Percentiles rank a stretch among this genome's conserved stretches.
phyloP scores from a whole-genome alignment of 2,888 invertebrate genomes.

The Agonopterix alstromeriana region DNA sequence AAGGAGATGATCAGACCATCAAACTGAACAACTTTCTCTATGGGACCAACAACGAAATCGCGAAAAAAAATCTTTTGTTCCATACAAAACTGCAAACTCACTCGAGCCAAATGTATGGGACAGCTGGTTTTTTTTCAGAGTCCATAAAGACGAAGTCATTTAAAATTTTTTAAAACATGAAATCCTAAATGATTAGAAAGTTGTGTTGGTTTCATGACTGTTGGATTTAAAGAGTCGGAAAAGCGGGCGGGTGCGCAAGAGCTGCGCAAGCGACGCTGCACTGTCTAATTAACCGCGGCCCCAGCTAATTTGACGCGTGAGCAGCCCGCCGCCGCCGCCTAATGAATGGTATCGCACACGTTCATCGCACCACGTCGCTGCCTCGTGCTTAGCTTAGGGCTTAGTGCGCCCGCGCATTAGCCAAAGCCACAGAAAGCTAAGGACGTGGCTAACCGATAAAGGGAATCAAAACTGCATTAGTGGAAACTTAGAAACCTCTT shows the following conservation, averaged over 20 bases:
- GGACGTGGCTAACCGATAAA: conserved; percentile 42
- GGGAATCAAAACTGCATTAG: conserved; percentile 32
- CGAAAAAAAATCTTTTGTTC: no score
- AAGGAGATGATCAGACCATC: no score
- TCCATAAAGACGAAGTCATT: no score
- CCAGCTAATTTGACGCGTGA: conserved; percentile 71
- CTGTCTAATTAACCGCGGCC: conserved; percentile 67
- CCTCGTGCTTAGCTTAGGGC: conserved; percentile 28
- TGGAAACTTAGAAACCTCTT: neutral
- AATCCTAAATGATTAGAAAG: neutral
- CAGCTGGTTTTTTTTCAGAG: no score
- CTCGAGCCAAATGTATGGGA: no score
- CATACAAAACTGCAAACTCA: no score
- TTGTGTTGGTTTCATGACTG: neutral
- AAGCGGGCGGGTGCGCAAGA: conserved; percentile 2
- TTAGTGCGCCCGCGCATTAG: conserved; percentile 34
- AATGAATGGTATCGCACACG: conserved; percentile 76
- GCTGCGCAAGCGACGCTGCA: conserved; percentile 12
- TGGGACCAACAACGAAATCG: no score
- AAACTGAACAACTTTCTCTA: no score
- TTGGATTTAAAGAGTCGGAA: neutral
- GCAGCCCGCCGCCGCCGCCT: conserved; percentile 48
- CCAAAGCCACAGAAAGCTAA: conserved; percentile 52
- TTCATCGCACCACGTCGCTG: conserved; percentile 58
- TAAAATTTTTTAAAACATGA: no score